Conservation (phyloP, 2,888 invertebrate genomes). For the Trichogramma dendrolimi region DNA sequence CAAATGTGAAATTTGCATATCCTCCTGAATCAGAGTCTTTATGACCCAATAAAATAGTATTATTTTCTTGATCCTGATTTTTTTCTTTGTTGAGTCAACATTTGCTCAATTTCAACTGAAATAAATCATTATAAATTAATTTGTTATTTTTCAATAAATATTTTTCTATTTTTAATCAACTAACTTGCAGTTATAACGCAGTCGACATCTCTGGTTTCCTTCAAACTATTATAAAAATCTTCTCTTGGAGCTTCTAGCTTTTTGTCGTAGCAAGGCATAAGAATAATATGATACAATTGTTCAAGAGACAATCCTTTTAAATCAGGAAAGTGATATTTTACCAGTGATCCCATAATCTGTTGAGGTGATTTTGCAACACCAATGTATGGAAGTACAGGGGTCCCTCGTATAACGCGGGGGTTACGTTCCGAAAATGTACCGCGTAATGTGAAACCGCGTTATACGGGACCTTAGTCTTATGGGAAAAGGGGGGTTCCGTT, state of each 20-base stretch:
- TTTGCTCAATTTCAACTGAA: conserved; percentile 85
- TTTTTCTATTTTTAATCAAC: conserved; percentile 36
- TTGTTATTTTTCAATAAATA: background rate
- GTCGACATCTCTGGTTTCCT: conserved; percentile 83
- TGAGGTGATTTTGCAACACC: conserved; percentile 88
- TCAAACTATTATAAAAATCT: conserved; percentile 80
- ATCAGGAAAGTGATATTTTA: conserved; percentile 69
- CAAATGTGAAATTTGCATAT: conserved; percentile 82
- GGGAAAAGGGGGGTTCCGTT: too few species aligned
- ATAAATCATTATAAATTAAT: conserved; percentile 32
- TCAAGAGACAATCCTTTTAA: conserved; percentile 53
- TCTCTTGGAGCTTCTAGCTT: conserved; percentile 93
- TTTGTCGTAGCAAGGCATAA: conserved; percentile 99
- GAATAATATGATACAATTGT: conserved; percentile 81
- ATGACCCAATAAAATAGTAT: conserved; percentile 54
- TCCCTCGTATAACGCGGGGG: too few species aligned
- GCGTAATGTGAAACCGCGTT: too few species aligned
- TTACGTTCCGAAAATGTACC: too few species aligned
- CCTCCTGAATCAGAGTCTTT: conserved; percentile 85
- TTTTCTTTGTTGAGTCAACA: conserved; percentile 64
- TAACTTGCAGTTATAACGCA: conserved; percentile 94
- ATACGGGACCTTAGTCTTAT: too few species aligned
- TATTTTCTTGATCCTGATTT: conserved; percentile 32
- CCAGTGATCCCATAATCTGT: conserved; percentile 83
- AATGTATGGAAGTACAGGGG: conserved; percentile 87